Conservation (phyloP, 2,113 vertebrate genomes). For the Megaleporinus macrocephalus region DNA sequence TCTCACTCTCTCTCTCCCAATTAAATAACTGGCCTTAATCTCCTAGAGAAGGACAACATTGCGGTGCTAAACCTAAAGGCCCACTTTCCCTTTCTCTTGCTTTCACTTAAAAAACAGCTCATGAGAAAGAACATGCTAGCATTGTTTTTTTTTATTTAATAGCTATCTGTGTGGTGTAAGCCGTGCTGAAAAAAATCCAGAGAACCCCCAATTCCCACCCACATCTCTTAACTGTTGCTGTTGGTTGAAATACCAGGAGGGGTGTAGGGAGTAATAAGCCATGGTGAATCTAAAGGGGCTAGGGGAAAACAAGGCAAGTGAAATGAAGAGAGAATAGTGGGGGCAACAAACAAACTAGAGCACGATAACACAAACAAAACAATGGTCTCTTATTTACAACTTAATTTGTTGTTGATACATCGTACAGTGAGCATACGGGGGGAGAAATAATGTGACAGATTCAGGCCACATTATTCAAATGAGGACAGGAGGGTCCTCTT, state of each 20-base stretch:
- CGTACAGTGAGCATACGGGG: slow-evolving; percentile 94
- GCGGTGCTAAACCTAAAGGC: slow-evolving; percentile 35
- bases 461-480: slow-evolving; percentile 99
- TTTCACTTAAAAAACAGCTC: slow-evolving; percentile 32
- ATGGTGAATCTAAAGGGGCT: slow-evolving; percentile 26
- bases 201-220: slow-evolving; percentile 11
- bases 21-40: slow-evolving; percentile 79
- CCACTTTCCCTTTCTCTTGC: slow-evolving; percentile 68
- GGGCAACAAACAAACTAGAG: slow-evolving; percentile 71
- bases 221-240: slow-evolving; percentile 33
- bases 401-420: slow-evolving; percentile 93
- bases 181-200: background rate
- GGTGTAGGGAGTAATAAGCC: slow-evolving; percentile 15
- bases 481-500: slow-evolving; percentile 88
- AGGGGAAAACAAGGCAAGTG: slow-evolving; percentile 46
- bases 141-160: slow-evolving; percentile 38
- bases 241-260: background rate
- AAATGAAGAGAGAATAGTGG: slow-evolving; percentile 40
- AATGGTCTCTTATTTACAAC: slow-evolving; percentile 97
- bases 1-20: slow-evolving; percentile 66
- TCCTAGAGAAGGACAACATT: slow-evolving; percentile 39
- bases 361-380: slow-evolving; percentile 86
- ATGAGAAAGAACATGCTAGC: background rate
- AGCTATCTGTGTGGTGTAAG: slow-evolving; percentile 12
- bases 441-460: slow-evolving; percentile 92